phyloP scores from a whole-genome alignment of 2,888 invertebrate species.

The Acleris cristana region DNA sequence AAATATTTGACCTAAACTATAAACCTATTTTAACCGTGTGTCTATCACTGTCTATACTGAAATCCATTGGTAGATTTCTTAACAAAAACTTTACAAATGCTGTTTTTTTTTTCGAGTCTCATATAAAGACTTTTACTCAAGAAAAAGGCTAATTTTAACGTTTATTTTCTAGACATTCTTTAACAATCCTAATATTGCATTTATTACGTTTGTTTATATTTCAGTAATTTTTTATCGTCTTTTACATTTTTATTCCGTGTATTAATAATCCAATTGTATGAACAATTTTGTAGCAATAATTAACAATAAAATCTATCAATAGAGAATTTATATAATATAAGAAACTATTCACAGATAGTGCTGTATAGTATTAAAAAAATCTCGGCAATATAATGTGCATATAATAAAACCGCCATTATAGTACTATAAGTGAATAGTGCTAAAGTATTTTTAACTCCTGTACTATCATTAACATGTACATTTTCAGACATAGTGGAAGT shows the following conservation, averaged over 20 bases:
- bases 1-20: neutral
- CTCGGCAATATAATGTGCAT: too few relatives aligned
- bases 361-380: neutral
- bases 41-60: neutral
- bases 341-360: conserved; percentile 7
- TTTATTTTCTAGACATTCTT: neutral
- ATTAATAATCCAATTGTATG: neutral
- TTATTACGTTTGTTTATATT: neutral
- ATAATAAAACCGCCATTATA: too few relatives aligned
- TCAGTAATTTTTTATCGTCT: neutral
- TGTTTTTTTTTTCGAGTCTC: neutral
- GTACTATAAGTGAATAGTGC: too few relatives aligned
- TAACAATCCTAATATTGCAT: neutral
- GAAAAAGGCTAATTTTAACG: neutral
- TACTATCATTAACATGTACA: too few relatives aligned
- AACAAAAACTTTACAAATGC: neutral
- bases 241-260: conserved; percentile 9
- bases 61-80: neutral
- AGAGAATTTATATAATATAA: conserved; percentile 18
- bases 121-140: neutral
- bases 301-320: conserved; percentile 29
- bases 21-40: neutral
- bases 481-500: too few relatives aligned
- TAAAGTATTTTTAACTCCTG: too few relatives aligned
- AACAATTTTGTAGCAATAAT: conserved; percentile 29